phyloP scores from a whole-genome alignment of 2,797 vertebrate species.

The Intellagama lesueurii region DNA sequence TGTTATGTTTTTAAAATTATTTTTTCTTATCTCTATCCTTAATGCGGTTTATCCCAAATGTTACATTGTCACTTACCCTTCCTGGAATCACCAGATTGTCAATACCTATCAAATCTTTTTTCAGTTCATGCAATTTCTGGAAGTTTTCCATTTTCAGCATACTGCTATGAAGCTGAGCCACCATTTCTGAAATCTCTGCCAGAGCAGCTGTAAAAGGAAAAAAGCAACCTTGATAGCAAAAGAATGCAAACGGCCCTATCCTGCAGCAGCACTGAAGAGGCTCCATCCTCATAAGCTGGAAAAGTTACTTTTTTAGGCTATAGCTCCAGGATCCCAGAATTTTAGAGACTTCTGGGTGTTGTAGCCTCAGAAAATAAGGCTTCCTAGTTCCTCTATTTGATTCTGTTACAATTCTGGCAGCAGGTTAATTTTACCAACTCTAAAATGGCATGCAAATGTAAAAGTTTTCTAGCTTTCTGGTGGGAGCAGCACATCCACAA shows the following conservation, averaged over 20 bases:
- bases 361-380: too few species aligned
- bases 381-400: too few species aligned
- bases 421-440: background rate
- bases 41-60: background rate
- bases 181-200: slow-evolving; percentile 94
- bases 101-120: slow-evolving; percentile 93
- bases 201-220: slow-evolving; percentile 85
- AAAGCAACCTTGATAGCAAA: slow-evolving; percentile 6
- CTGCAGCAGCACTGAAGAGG: background rate
- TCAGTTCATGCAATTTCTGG: slow-evolving; percentile 96
- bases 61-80: slow-evolving; percentile 82
- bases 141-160: slow-evolving; percentile 98
- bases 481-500: background rate
- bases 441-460: background rate
- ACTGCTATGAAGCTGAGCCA: slow-evolving; percentile 89
- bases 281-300: background rate
- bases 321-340: too few species aligned
- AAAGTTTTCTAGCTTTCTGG: background rate
- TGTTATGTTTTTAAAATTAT: slow-evolving; percentile 22
- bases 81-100: slow-evolving; percentile 91
- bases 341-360: too few species aligned
- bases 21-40: background rate
- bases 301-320: too few species aligned
- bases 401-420: background rate
- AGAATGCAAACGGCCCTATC: background rate